These are phyloP conservation scores for Ichneumon xanthorius DNA, from an alignment of 2,888 invertebrate species.

Conservation along the genomic window DNA sequence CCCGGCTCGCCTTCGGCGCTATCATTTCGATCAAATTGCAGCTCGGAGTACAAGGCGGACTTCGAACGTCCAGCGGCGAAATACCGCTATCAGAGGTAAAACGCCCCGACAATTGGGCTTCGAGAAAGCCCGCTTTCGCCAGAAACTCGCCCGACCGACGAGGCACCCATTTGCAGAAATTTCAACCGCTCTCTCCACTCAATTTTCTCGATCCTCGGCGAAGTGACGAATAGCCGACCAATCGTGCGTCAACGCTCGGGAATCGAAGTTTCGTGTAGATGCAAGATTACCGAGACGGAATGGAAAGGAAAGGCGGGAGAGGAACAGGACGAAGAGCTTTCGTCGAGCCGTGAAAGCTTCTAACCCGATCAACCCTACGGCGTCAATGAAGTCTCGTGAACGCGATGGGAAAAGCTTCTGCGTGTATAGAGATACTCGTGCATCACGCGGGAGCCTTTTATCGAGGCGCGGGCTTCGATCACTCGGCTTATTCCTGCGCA, in stretches of 20 bases:
- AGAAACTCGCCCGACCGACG: neutral
- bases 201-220: constrained; percentile 3
- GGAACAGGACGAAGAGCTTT: constrained; percentile 26
- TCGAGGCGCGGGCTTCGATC: neutral
- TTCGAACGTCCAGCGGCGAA: constrained; percentile 26
- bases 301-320: constrained; percentile 4
- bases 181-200: constrained; percentile 7
- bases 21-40: constrained; percentile 59
- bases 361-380: constrained; percentile 45
- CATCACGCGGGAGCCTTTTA: neutral
- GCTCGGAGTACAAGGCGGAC: constrained; percentile 21
- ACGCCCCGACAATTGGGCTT: constrained; percentile 28
- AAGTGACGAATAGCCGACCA: neutral
- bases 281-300: neutral
- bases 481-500: neutral
- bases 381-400: constrained; percentile 43
- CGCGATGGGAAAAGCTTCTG: constrained; percentile 19
- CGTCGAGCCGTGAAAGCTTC: constrained; percentile 51
- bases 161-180: constrained; percentile 7
- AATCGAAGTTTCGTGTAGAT: neutral
- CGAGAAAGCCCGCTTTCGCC: constrained; percentile 2
- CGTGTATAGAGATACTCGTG: neutral
- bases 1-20: constrained; percentile 24
- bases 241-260: neutral
- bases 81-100: constrained; percentile 47